These are phyloP conservation scores for Caenorhabditis sinica DNA, from an alignment of 2,888 invertebrate species.

Conservation along the genomic window DNA sequence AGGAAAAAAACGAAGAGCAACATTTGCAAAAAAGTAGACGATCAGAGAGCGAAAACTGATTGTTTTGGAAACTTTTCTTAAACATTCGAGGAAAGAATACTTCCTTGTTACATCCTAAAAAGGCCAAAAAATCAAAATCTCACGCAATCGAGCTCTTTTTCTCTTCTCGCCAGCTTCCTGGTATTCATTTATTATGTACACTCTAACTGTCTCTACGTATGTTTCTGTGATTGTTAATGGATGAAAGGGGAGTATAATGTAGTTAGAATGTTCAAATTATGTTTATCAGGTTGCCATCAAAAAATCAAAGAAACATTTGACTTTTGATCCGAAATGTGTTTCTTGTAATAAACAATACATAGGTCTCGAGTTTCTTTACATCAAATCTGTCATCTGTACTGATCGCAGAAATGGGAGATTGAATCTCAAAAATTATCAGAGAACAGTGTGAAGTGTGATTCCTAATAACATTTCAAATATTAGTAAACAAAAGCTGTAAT, in stretches of 20 bases:
- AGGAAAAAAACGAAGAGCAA: not conserved
- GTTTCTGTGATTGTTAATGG: conserved; percentile 1
- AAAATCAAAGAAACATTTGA: not conserved
- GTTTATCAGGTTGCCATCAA: not conserved
- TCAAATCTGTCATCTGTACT: no score
- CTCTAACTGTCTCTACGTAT: not conserved
- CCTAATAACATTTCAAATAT: no score
- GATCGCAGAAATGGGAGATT: no score
- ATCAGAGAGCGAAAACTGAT: conserved; percentile 27
- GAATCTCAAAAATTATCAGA: no score
- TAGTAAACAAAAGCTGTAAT: no score
- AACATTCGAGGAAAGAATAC: conserved; percentile 34
- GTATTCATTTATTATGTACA: conserved; percentile 39
- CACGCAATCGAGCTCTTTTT: conserved; percentile 31
- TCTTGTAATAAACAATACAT: not conserved
- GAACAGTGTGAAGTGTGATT: no score
- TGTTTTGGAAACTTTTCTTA: conserved; percentile 11
- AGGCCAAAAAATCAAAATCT: not conserved
- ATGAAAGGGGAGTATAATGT: not conserved
- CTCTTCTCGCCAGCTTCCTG: not conserved
- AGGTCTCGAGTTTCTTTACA: no score
- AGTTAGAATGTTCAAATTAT: not conserved
- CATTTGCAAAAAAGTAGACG: conserved; percentile 19
- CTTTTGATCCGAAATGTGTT: not conserved
- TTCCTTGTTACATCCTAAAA: conserved; percentile 1